These are phyloP conservation scores for Amyelois transitella DNA, from an alignment of 1,140 invertebrate genomes.

Conservation along the genomic window DNA sequence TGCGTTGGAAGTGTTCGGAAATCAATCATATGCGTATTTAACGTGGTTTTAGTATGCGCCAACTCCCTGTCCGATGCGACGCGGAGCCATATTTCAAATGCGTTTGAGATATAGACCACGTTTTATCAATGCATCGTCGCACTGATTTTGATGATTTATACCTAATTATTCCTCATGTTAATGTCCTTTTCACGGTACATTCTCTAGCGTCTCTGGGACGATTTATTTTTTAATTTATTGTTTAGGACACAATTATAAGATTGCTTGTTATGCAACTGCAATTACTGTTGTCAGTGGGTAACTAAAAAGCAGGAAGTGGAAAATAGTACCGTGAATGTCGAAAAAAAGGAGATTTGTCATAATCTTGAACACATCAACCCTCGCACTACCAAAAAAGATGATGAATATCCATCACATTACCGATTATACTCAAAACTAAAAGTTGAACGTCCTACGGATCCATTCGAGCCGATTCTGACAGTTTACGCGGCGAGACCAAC, in stretches of 20 bases:
- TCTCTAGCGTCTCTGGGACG: slow-evolving; percentile 40
- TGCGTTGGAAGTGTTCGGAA: slow-evolving; percentile 18
- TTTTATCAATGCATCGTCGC: slow-evolving; percentile 73
- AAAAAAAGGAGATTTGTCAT: no score
- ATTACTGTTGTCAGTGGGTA: neutral
- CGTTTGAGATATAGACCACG: slow-evolving; percentile 61
- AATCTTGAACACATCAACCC: no score
- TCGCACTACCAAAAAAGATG: no score
- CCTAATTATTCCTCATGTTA: slow-evolving; percentile 68
- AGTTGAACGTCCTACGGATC: slow-evolving; percentile 63
- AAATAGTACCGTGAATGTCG: neutral
- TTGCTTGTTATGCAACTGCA: neutral
- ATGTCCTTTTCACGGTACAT: slow-evolving; percentile 63
- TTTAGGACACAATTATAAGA: neutral
- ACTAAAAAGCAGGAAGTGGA: neutral
- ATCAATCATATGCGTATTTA: slow-evolving; percentile 67
- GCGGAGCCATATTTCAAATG: slow-evolving; percentile 64
- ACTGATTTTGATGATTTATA: slow-evolving; percentile 69
- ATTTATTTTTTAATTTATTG: slow-evolving; percentile 40
- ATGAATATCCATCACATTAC: no score
- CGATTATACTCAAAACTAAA: slow-evolving; percentile 33
- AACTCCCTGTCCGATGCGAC: slow-evolving; percentile 57
- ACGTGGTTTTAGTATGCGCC: slow-evolving; percentile 53
- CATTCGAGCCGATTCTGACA: slow-evolving; percentile 58
- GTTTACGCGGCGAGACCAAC: slow-evolving; percentile 62